phyloP scores from a whole-genome alignment of 2,113 vertebrate species.

The Callopanchax toddi region DNA sequence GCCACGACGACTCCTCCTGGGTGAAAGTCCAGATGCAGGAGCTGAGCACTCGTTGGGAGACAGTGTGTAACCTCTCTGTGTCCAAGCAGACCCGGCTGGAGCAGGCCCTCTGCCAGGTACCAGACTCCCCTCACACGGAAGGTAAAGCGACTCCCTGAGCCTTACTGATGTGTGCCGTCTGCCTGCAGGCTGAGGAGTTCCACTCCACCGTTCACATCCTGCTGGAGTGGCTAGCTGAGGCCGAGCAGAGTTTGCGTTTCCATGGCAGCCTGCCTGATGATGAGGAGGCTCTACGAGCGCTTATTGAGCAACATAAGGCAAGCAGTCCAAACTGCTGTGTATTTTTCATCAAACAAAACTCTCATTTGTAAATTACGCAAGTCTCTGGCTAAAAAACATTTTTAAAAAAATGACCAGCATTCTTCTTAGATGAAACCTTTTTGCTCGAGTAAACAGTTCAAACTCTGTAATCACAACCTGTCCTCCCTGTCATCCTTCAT shows the following conservation, averaged over 20 bases:
- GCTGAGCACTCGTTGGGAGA: slow-evolving; percentile 94
- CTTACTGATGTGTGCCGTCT: slow-evolving; percentile 27
- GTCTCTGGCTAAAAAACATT: neutral
- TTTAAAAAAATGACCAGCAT: slow-evolving; percentile 13
- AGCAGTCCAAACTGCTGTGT: slow-evolving; percentile 27
- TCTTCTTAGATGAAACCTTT: slow-evolving; percentile 35
- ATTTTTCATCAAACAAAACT: neutral
- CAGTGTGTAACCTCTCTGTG: slow-evolving; percentile 91
- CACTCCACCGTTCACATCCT: slow-evolving; percentile 94
- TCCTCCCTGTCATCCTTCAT: slow-evolving; percentile 22
- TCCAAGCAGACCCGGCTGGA: slow-evolving; percentile 94
- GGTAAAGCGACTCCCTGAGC: neutral
- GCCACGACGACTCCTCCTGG: slow-evolving; percentile 94
- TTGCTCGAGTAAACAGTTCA: slow-evolving; percentile 15
- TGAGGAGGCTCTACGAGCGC: slow-evolving; percentile 86
- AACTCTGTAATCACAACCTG: slow-evolving; percentile 3
- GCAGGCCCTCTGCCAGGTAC: slow-evolving; percentile 92
- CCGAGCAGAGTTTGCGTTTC: slow-evolving; percentile 94
- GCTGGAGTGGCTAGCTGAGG: slow-evolving; percentile 96
- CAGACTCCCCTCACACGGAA: neutral
- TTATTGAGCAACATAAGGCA: slow-evolving; percentile 95
- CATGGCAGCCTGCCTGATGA: slow-evolving; percentile 94
- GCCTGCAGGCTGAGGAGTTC: slow-evolving; percentile 92
- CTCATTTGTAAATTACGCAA: neutral
- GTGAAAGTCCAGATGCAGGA: slow-evolving; percentile 98